phyloP scores from a whole-genome alignment of 2,113 vertebrate species.

The Callochromis pleurospilus region DNA sequence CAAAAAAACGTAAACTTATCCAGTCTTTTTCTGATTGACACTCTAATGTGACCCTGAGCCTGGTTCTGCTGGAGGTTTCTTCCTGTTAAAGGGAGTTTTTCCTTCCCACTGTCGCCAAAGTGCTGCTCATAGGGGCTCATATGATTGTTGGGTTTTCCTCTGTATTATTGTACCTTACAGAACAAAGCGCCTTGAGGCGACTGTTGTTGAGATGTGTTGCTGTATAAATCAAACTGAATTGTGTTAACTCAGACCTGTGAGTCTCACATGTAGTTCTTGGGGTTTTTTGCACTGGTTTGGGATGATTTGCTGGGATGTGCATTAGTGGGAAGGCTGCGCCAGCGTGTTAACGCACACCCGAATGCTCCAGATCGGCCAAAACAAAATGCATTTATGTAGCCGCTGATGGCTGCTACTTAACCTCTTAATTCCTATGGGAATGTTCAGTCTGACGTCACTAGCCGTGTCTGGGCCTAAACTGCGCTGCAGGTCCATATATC shows the following conservation, averaged over 20 bases:
- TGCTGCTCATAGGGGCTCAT: accelerated
- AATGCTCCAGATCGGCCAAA: not conserved
- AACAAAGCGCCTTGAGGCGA: accelerated
- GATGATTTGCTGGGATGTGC: not conserved
- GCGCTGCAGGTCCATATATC: no score
- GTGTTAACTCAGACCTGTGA: not conserved
- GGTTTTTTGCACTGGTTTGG: accelerated
- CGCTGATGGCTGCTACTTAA: not conserved
- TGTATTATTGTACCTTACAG: not conserved
- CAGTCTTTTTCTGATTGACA: not conserved
- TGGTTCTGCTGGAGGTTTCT: not conserved
- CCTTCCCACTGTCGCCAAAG: not conserved
- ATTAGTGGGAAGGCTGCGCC: not conserved
- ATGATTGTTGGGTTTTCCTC: not conserved
- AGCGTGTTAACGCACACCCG: not conserved
- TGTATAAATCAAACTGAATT: not conserved
- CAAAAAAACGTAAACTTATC: not conserved
- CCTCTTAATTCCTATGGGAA: not conserved
- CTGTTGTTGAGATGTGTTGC: not conserved
- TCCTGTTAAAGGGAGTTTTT: not conserved
- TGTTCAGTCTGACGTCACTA: no score
- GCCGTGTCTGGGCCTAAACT: no score
- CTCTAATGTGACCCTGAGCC: not conserved
- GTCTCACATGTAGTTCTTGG: not conserved
- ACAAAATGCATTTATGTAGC: not conserved